Evolutionary conservation across 2,113 vertebrate genomes (phyloP).

Genomic region (Peromyscus californicus): DNA sequence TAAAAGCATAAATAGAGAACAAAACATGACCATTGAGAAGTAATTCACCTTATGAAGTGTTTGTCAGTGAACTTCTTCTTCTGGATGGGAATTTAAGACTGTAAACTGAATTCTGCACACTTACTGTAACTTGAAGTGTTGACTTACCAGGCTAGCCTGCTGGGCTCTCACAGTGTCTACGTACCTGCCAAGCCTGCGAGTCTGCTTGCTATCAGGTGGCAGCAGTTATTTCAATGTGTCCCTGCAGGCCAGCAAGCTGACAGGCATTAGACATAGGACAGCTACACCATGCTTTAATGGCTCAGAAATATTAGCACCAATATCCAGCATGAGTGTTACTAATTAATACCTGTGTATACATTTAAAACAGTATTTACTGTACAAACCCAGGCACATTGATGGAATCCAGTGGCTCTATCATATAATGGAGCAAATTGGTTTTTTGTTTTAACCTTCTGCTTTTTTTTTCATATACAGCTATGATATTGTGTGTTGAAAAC

Average conservation of each 20-base stretch:
- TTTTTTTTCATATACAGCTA: conserved; percentile 54
- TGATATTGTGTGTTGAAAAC: conserved; percentile 48
- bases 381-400: conserved; percentile 42
- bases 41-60: neutral
- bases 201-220: neutral
- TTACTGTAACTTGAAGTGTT: conserved; percentile 28
- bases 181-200: neutral
- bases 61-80: neutral
- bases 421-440: conserved; percentile 1
- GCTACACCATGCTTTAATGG: neutral
- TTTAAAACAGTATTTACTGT: conserved; percentile 56
- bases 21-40: conserved; percentile 11
- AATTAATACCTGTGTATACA: conserved; percentile 40
- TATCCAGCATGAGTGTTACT: conserved; percentile 27
- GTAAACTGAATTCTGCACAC: neutral
- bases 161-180: neutral
- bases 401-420: conserved; percentile 31
- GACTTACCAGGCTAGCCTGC: neutral
- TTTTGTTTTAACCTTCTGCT: conserved; percentile 64
- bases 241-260: neutral
- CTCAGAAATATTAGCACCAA: conserved; percentile 42
- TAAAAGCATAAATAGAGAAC: neutral
- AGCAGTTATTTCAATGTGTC: neutral
- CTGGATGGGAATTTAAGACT: conserved; percentile 32
- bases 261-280: neutral